These are phyloP conservation scores for Agrochola circellaris DNA, from an alignment of 2,888 invertebrate species.

Conservation along the genomic window DNA sequence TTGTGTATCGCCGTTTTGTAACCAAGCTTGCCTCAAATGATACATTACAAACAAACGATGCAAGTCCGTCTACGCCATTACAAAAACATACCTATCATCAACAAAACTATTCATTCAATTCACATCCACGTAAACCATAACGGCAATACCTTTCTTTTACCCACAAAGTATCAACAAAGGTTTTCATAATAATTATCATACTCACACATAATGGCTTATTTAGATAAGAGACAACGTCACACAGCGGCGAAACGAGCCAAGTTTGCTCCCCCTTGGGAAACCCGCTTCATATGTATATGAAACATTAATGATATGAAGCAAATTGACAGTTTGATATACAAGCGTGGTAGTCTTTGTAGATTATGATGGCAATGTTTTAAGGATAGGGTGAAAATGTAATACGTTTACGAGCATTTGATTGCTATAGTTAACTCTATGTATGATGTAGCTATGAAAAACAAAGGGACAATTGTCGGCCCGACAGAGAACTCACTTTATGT, in stretches of 20 bases:
- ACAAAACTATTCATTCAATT: no score
- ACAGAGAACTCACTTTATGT: slow-evolving; percentile 12
- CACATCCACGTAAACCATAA: background rate
- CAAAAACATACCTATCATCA: no score
- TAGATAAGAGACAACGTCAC: slow-evolving; percentile 55
- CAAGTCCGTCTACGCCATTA: no score
- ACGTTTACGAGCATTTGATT: slow-evolving; percentile 9
- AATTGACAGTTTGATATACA: slow-evolving; percentile 61
- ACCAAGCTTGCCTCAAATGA: no score
- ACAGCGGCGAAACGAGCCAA: slow-evolving; percentile 45
- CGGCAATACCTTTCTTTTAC: background rate
- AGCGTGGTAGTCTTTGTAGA: slow-evolving; percentile 1
- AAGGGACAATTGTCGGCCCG: background rate
- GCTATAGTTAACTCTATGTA: background rate
- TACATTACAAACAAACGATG: no score
- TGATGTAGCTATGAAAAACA: background rate
- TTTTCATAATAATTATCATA: slow-evolving; percentile 55
- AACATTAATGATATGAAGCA: slow-evolving; percentile 58
- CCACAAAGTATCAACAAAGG: slow-evolving; percentile 27
- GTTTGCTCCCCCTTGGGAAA: slow-evolving; percentile 44
- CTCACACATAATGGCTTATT: slow-evolving; percentile 48
- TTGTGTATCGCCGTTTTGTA: no score
- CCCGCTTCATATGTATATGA: slow-evolving; percentile 36
- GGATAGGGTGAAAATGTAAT: background rate
- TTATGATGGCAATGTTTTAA: slow-evolving; percentile 2